Conservation (phyloP, 1,140 invertebrate species). For the Matsumurasca onukii region DNA sequence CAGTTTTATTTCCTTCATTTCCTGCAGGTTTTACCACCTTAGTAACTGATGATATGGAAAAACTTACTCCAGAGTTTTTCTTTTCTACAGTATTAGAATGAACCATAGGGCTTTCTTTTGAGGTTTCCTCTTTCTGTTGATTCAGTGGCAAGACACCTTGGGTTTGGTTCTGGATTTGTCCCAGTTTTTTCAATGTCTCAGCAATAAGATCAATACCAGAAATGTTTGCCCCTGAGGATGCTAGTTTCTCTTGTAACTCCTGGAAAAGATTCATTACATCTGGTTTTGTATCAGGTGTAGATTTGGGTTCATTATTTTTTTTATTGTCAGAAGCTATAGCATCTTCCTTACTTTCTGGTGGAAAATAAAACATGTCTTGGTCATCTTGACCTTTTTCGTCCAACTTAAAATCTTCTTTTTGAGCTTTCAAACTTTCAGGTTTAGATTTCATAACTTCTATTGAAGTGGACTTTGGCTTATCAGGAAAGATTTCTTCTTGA, state of each 20-base stretch:
- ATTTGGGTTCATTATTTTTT: background rate
- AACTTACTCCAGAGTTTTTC: too few relatives aligned
- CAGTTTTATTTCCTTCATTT: too few relatives aligned
- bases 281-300: background rate
- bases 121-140: too few relatives aligned
- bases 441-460: background rate
- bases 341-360: background rate
- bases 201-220: slow-evolving; percentile 7
- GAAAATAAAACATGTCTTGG: slow-evolving; percentile 14
- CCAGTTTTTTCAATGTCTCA: slow-evolving; percentile 12
- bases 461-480: background rate
- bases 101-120: too few relatives aligned
- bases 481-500: background rate
- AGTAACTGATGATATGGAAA: too few relatives aligned
- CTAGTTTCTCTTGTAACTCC: background rate
- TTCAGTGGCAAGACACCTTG: too few relatives aligned
- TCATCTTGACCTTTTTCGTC: background rate
- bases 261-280: slow-evolving; percentile 17
- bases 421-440: background rate
- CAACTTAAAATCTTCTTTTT: too few relatives aligned
- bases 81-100: too few relatives aligned
- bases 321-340: background rate
- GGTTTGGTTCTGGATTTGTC: too few relatives aligned
- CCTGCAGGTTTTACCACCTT: too few relatives aligned
- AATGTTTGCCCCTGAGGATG: background rate